Conservation (phyloP, 2,113 vertebrate species). For the Aramus guarauna region DNA sequence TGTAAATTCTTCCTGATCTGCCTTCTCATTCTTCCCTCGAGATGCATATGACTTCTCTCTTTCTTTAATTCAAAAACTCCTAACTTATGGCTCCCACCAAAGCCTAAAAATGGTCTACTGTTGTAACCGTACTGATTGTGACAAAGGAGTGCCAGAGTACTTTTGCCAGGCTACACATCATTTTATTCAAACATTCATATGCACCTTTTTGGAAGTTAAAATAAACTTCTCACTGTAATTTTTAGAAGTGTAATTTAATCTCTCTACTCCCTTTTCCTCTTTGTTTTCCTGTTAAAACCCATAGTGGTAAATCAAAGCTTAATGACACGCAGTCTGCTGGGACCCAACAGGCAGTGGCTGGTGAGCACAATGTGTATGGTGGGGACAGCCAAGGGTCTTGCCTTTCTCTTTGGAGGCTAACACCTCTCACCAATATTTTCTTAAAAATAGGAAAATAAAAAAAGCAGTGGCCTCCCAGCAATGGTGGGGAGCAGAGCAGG, state of each 20-base stretch:
- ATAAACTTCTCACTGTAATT: background rate
- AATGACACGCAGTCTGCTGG: background rate
- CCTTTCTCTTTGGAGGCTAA: background rate
- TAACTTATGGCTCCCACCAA: constrained; percentile 4
- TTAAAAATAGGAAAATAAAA: background rate
- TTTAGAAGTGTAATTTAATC: background rate
- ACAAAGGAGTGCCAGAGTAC: background rate
- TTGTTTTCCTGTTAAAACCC: background rate
- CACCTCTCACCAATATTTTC: background rate
- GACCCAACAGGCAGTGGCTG: background rate
- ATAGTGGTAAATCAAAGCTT: background rate
- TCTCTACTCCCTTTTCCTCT: background rate
- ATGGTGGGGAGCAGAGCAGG: background rate
- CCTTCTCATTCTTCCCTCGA: background rate
- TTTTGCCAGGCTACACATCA: background rate
- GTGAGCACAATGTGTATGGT: background rate
- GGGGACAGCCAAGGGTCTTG: background rate
- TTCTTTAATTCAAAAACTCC: background rate
- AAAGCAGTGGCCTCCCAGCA: background rate
- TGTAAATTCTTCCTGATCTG: constrained; percentile 25
- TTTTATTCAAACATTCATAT: background rate
- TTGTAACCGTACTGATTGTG: background rate
- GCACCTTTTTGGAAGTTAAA: background rate
- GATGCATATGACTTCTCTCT: background rate
- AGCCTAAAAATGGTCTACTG: constrained; percentile 2